Evolutionary conservation across 1,140 invertebrate species (phyloP), one percentile per base, ranked within the genome.

Genomic region (Leptonema lineaticorne): DNA sequence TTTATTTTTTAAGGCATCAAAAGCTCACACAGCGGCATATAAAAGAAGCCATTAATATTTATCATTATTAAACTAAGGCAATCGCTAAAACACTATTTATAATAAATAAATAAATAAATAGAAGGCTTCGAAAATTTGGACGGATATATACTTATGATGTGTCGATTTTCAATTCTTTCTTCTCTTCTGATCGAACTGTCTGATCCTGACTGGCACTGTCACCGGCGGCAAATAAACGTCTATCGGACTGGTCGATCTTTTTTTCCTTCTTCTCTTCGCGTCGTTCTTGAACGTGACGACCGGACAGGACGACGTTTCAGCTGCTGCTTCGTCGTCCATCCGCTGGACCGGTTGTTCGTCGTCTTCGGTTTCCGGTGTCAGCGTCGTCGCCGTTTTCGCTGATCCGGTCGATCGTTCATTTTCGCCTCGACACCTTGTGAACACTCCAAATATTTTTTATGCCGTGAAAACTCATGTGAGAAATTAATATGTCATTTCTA

Each of bases 191-290:
- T 81, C 76, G 3, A 81, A 73, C 69, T 82, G 81, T 64, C 76
- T 81, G 22, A 82, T 81, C 67, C 80, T 75, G 5, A 78, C 76
- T 0, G 81, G 81, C 5, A 82, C 81, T 74, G 81, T 80, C 0
- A 82, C 80, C 4, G 78, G 77, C 16, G 81, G 81, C 16, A 82
- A 71, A 46, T 82, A 80, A 48, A 82, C 79, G 1, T 59, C 28
- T 75, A 46, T 78, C 71, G 63, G 68, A 33, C 68, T 73, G 6
- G 66, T 2, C 8, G 50, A 37, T 60, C 65, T 45, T 28, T 59
- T 60, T 22, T 59, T 48, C 14, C 27, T 59, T 30, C 65, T 9
- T 27, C 37, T 64, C 41, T 41, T 53, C 1, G 50, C 5, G 20
- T 24, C 20, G 22, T 11, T 24, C 7, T 24, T 53, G 8, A 24